Conservation (phyloP, 2,888 invertebrate genomes). For the Eilema caniola region DNA sequence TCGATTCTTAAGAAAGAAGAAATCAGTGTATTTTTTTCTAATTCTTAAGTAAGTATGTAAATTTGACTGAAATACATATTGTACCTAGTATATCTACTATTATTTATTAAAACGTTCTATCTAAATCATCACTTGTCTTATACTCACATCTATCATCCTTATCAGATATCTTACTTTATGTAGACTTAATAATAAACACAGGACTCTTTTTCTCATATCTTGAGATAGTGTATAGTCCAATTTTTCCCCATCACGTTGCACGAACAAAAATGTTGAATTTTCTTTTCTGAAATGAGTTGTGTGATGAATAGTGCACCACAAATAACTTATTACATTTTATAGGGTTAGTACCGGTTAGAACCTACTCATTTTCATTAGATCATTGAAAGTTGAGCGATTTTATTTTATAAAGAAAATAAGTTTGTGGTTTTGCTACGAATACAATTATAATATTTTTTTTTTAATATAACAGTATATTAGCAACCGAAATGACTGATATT, state of each 20-base stretch:
- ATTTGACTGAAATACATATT: not conserved
- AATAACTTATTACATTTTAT: not conserved
- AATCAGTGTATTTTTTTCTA: not conserved
- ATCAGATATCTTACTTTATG: slow-evolving; percentile 1
- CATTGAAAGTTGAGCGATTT: not conserved
- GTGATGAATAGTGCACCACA: not conserved
- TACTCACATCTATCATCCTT: not conserved
- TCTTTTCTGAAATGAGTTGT: not conserved
- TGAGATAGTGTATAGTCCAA: not conserved
- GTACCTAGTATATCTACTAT: too few species aligned
- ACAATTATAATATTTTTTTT: too few species aligned
- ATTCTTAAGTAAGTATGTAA: too few species aligned
- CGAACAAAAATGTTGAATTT: not conserved
- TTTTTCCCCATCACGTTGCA: not conserved
- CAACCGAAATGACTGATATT: too few species aligned
- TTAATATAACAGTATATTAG: too few species aligned
- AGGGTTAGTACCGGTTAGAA: not conserved
- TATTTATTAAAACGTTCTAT: not conserved
- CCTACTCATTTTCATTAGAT: not conserved
- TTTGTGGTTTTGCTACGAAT: not conserved
- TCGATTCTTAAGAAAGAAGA: not conserved
- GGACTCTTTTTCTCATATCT: not conserved
- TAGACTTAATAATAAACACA: not conserved
- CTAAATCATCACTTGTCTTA: not conserved
- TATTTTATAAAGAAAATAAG: not conserved